These are phyloP conservation scores for Andrena trimmerana DNA, from an alignment of 2,888 invertebrate genomes.

Conservation along the genomic window DNA sequence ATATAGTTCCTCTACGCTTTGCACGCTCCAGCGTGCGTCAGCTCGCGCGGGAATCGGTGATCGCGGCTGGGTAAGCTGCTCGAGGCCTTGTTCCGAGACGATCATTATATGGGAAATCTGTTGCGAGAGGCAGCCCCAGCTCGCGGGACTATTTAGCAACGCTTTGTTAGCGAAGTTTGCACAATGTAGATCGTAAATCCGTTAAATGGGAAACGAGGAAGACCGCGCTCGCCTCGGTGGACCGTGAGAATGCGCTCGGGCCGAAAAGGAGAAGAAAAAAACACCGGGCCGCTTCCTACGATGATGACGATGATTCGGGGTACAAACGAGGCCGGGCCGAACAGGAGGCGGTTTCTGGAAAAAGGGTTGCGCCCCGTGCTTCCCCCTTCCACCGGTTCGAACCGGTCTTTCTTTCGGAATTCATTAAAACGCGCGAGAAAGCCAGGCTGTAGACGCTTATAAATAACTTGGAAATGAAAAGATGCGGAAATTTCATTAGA, in stretches of 20 bases:
- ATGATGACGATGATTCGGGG: constrained; percentile 50
- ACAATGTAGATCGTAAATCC: constrained; percentile 46
- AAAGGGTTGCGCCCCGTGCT: constrained; percentile 50
- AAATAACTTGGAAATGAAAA: constrained; percentile 5
- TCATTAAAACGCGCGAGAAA: constrained; percentile 41
- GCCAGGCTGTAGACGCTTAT: not conserved
- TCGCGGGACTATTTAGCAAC: constrained; percentile 40
- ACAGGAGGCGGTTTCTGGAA: constrained; percentile 42
- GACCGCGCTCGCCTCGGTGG: constrained; percentile 29
- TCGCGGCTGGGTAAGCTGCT: not conserved
- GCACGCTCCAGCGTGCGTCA: not conserved
- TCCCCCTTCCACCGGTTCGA: constrained; percentile 22
- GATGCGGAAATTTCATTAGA: not conserved
- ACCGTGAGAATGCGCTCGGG: constrained; percentile 65
- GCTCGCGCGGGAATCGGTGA: not conserved
- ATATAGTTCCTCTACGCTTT: not conserved
- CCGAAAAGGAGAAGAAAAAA: constrained; percentile 15
- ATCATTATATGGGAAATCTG: constrained; percentile 24
- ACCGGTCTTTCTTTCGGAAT: constrained; percentile 35
- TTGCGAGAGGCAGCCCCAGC: constrained; percentile 13
- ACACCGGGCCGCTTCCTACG: constrained; percentile 26
- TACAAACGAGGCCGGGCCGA: constrained; percentile 48
- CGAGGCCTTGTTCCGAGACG: constrained; percentile 13
- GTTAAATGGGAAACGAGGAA: constrained; percentile 38
- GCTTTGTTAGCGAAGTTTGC: constrained; percentile 41